Percentiles rank a stretch among this genome's conserved stretches.
Conservation (phyloP, 2,888 invertebrate genomes). For the Orchestes rusci region DNA sequence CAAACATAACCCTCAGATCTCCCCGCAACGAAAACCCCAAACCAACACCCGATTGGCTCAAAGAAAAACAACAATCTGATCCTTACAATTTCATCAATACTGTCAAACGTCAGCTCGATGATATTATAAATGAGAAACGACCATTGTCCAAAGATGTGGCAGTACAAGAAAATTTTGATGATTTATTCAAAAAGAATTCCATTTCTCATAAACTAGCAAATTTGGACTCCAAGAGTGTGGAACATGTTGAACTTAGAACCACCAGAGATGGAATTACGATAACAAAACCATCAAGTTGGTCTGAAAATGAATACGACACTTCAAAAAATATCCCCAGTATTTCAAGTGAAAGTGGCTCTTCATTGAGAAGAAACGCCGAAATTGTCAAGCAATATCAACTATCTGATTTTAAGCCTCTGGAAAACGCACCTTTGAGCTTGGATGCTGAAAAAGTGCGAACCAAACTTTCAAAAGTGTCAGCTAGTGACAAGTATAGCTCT, state of each 20-base stretch:
- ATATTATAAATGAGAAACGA: conserved; percentile 26
- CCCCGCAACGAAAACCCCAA: too few species aligned
- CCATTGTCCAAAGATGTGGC: conserved; percentile 30
- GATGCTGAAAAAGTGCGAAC: conserved; percentile 9
- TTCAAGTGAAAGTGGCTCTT: conserved; percentile 36
- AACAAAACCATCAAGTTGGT: conserved; percentile 11
- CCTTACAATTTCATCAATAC: conserved; percentile 57
- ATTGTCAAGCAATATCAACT: conserved; percentile 8
- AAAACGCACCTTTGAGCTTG: conserved; percentile 7
- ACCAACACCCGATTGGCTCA: conserved; percentile 25
- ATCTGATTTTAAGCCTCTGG: conserved; percentile 5
- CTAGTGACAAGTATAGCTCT: too few species aligned
- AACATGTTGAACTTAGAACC: conserved; percentile 32
- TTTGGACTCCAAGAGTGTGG: conserved; percentile 33
- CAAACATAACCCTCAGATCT: too few species aligned
- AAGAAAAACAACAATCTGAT: conserved; percentile 37
- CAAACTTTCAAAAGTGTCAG: too few species aligned
- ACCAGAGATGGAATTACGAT: conserved; percentile 9
- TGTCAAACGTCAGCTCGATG: conserved; percentile 50
- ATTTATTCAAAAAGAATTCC: conserved; percentile 27
- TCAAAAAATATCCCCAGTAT: conserved; percentile 44
- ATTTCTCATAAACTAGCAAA: conserved; percentile 34
- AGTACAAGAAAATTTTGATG: conserved; percentile 29
- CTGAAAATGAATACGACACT: conserved; percentile 41
- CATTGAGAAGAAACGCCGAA: conserved; percentile 25